Base-by-base conservation (phyloP, 2,797 vertebrate genomes). In the Vespertilio murinus region DNA sequence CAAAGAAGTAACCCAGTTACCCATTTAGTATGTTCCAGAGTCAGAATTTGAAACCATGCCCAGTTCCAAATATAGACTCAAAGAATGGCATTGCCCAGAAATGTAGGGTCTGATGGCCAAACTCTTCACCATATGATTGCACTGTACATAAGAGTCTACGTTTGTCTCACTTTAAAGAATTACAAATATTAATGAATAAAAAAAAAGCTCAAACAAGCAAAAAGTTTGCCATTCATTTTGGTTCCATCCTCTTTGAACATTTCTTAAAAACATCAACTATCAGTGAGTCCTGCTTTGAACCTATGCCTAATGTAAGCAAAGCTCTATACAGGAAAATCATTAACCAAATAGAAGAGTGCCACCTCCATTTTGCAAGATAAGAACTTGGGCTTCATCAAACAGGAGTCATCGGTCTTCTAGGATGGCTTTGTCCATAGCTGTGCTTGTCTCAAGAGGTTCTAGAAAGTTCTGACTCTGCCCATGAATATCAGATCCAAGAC, bases 231-330 rank as follows among this genome's bases (percentile, higher is more conserved):
- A 94, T 81, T 74, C 90, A 85, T 78, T 94, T 97, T 90, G 69
- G 17, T 73, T 91, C 30, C n/a, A 88, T 45, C 61, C 67, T 89
- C 75, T 90, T 88, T 79, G 84, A 93, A 94, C 61, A 79, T 95
- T 95, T 94, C 74, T 96, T 95, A 96, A 91, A 73, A 82, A 47
- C 22, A 90, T 75, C 93, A 81, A 92, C 74, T 82, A 38, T 84
- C 64, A 6, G 56, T 95, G 81, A 97, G 40, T 96, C 88, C 95
- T 38, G 59, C 82, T 85, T 88, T 17, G 30, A 94, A 82, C 22
- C 65, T 28, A 54, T 77, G 79, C 56, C 88, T 93, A 96, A 90
- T 73, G 94, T 84, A 88, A 89, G 86, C 79, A 94, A 91, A 80
- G 80, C 88, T 91, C 88, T 65, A 70, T 40, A 93, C 52, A 77